These are phyloP conservation scores for Chaenodraco wilsoni DNA, from an alignment of 2,797 vertebrate genomes.

Conservation along the genomic window DNA sequence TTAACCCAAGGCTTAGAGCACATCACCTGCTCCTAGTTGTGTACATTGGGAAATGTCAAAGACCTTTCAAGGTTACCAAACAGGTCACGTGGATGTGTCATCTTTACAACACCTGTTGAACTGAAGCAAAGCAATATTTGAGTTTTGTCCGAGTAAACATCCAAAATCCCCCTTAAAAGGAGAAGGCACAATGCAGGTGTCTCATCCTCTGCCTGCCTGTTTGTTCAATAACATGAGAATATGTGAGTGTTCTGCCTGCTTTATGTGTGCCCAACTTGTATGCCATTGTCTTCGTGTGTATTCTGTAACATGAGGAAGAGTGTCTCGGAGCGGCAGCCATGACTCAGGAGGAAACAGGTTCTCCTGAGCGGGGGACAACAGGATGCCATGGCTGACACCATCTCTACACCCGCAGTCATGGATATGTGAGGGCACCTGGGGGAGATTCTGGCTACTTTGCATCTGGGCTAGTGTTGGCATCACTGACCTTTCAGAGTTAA, in stretches of 20 bases:
- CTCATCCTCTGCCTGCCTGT: conserved; percentile 35
- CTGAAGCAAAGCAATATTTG: conserved; percentile 29
- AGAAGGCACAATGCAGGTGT: conserved; percentile 55
- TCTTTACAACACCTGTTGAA: conserved; percentile 44
- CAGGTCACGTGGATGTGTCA: conserved; percentile 41
- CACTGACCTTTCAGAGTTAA: conserved; percentile 51
- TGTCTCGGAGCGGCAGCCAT: conserved; percentile 44
- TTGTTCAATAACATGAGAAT: conserved; percentile 41
- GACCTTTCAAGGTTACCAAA: conserved; percentile 52
- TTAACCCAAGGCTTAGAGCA: conserved; percentile 12
- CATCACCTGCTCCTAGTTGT: conserved; percentile 43
- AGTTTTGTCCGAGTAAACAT: conserved; percentile 12
- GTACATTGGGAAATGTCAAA: conserved; percentile 38
- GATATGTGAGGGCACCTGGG: conserved; percentile 56
- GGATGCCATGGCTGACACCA: conserved; percentile 64
- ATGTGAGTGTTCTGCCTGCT: conserved; percentile 28
- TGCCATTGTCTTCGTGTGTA: conserved; percentile 73
- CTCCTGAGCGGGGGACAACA: conserved; percentile 68
- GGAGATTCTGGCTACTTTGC: conserved; percentile 40
- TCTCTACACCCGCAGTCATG: conserved; percentile 56
- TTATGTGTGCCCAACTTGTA: conserved; percentile 30
- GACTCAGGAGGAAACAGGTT: conserved; percentile 75
- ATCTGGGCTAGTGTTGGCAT: conserved; percentile 41
- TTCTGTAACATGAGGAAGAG: conserved; percentile 75
- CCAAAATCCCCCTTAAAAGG: conserved; percentile 12